These are phyloP conservation scores for Pseudolaguvia tuberculata DNA, from an alignment of 2,113 vertebrate genomes.

Conservation along the genomic window DNA sequence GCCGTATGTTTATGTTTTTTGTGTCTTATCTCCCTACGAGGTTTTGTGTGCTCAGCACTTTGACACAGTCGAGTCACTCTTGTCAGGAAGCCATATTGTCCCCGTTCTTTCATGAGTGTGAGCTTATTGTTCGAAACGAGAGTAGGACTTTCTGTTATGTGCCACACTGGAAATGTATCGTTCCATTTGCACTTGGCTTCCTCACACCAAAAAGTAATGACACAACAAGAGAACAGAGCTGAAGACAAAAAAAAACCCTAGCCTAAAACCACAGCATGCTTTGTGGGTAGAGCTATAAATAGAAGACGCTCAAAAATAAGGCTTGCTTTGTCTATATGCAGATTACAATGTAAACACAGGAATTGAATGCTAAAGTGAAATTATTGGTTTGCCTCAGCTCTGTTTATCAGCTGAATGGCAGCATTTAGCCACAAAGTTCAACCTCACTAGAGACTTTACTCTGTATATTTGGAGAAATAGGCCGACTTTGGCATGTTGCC, in stretches of 20 bases:
- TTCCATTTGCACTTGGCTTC: constrained; percentile 12
- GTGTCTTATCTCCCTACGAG: constrained; percentile 5
- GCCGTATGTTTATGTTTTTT: constrained; percentile 14
- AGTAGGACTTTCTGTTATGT: constrained; percentile 9
- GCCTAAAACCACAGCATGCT: constrained; percentile 15
- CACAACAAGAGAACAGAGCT: background rate
- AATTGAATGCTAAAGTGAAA: constrained; percentile 29
- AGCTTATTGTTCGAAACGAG: constrained; percentile 18
- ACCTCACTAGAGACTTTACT: constrained; percentile 15
- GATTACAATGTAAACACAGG: constrained; percentile 46
- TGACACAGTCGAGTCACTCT: background rate
- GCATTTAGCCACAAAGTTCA: constrained; percentile 10
- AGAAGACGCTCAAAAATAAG: constrained; percentile 19
- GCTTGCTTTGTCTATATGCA: constrained; percentile 40
- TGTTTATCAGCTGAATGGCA: constrained; percentile 42
- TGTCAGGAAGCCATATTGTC: constrained; percentile 34
- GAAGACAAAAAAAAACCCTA: constrained; percentile 11
- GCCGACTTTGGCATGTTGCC: constrained; percentile 32
- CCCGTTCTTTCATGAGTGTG: constrained; percentile 11
- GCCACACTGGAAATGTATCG: constrained; percentile 22
- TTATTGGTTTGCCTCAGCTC: constrained; percentile 34
- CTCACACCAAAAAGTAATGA: constrained; percentile 1
- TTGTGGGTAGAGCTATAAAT: constrained; percentile 33
- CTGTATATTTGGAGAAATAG: constrained; percentile 12
- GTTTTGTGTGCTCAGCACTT: constrained; percentile 10